Conservation (phyloP, 2,888 invertebrate genomes). For the Hirtodrosophila histrioides region DNA sequence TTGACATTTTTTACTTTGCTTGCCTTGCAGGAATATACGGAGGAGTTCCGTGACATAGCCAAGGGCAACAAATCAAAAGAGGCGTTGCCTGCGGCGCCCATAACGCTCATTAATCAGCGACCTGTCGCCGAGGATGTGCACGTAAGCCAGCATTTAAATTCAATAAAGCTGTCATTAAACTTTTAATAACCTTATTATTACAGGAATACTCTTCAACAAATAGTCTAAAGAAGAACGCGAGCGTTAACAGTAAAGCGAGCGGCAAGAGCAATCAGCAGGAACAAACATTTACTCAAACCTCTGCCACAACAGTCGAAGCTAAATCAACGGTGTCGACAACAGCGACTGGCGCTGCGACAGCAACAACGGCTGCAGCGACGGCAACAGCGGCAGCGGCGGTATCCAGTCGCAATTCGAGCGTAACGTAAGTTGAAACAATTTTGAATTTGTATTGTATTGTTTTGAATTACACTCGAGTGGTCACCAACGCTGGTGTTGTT, state of each 20-base stretch:
- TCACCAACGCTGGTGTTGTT: slow-evolving; percentile 22
- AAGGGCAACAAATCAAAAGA: slow-evolving; percentile 96
- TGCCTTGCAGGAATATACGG: slow-evolving; percentile 96
- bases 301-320: slow-evolving; percentile 83
- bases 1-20: slow-evolving; percentile 1
- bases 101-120: slow-evolving; percentile 97
- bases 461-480: slow-evolving; percentile 60
- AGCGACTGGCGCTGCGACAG: slow-evolving; percentile 55
- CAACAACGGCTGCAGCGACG: slow-evolving; percentile 57
- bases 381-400: slow-evolving; percentile 79
- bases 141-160: slow-evolving; percentile 77
- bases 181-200: slow-evolving; percentile 14
- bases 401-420: slow-evolving; percentile 86
- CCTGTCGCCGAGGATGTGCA: slow-evolving; percentile 98
- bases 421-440: slow-evolving; percentile 86
- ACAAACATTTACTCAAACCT: slow-evolving; percentile 69
- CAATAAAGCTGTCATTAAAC: slow-evolving; percentile 9
- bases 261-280: slow-evolving; percentile 67
- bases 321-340: slow-evolving; percentile 82
- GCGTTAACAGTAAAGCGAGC: slow-evolving; percentile 72
- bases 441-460: slow-evolving; percentile 41
- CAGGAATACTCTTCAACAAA: slow-evolving; percentile 87
- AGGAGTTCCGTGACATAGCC: slow-evolving; percentile 98
- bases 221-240: slow-evolving; percentile 83
- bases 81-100: slow-evolving; percentile 95